These are phyloP conservation scores for Cheirogaleus major DNA, from an alignment of 2,797 vertebrate genomes.

Conservation along the genomic window DNA sequence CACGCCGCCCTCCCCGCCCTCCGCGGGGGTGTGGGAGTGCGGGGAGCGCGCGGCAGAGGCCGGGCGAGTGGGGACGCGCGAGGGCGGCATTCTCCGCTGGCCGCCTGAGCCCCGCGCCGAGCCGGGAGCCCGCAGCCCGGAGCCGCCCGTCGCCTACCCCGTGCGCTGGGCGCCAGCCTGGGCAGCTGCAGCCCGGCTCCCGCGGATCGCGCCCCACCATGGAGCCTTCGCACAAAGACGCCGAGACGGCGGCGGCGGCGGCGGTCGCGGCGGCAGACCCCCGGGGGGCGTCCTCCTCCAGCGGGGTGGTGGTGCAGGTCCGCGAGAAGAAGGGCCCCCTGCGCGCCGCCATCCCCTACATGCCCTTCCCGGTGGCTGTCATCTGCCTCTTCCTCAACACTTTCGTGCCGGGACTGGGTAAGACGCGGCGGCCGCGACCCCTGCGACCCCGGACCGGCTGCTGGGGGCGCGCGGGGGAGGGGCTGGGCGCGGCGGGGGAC, in stretches of 20 bases:
- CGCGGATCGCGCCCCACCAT: conserved; percentile 67
- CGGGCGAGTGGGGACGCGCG: conserved; percentile 50
- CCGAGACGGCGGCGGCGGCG: conserved; percentile 73
- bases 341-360: conserved; percentile 97
- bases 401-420: conserved; percentile 97
- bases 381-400: conserved; percentile 98
- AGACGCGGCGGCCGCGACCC: conserved; percentile 78
- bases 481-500: background rate
- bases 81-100: background rate
- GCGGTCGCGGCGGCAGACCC: conserved; percentile 68
- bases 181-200: background rate
- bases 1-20: conserved; percentile 58
- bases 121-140: background rate
- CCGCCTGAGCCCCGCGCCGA: conserved; percentile 40
- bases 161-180: background rate
- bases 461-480: background rate
- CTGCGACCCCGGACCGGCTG: background rate
- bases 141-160: background rate
- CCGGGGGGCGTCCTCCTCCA: conserved; percentile 84
- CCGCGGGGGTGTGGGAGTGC: conserved; percentile 28
- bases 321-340: conserved; percentile 96
- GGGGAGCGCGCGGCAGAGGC: conserved; percentile 44
- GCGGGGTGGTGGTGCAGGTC: conserved; percentile 96
- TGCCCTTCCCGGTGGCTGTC: conserved; percentile 97
- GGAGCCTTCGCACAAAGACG: conserved; percentile 83